Conservation (phyloP, 2,797 vertebrate genomes). For the Ctenopoma multispine region DNA sequence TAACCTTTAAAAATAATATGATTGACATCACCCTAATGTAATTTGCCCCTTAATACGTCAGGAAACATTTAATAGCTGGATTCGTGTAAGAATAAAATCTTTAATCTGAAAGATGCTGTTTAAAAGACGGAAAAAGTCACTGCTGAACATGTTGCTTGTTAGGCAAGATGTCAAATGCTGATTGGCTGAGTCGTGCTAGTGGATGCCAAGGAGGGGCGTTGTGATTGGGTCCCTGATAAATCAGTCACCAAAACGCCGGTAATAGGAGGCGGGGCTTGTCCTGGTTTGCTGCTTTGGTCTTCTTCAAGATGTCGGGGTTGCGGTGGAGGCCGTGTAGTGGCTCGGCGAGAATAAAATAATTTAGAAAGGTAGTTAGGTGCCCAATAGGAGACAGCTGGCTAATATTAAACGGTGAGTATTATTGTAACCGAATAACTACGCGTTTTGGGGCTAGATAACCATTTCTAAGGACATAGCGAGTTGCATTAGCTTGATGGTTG, state of each 20-base stretch:
- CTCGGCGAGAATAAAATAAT: conserved; percentile 56
- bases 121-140: neutral
- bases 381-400: conserved; percentile 17
- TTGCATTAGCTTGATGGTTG: neutral
- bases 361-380: conserved; percentile 34
- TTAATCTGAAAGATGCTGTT: too few relatives aligned
- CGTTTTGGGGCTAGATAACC: neutral
- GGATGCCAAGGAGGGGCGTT: accelerated
- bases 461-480: neutral
- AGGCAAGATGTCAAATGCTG: neutral
- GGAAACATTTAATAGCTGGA: too few relatives aligned
- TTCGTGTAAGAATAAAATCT: too few relatives aligned
- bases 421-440: too few relatives aligned
- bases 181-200: conserved; percentile 30
- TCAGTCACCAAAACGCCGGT: conserved; percentile 70
- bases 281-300: conserved; percentile 42
- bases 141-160: neutral
- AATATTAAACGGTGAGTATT: conserved; percentile 70
- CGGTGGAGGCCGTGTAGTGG: conserved; percentile 39
- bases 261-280: conserved; percentile 37
- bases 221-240: conserved; percentile 46
- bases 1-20: too few relatives aligned
- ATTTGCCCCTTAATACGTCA: too few relatives aligned
- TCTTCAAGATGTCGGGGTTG: conserved; percentile 82
- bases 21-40: too few relatives aligned